Base-by-base conservation (phyloP, 2,797 vertebrate species). In the Helarctos malayanus region DNA sequence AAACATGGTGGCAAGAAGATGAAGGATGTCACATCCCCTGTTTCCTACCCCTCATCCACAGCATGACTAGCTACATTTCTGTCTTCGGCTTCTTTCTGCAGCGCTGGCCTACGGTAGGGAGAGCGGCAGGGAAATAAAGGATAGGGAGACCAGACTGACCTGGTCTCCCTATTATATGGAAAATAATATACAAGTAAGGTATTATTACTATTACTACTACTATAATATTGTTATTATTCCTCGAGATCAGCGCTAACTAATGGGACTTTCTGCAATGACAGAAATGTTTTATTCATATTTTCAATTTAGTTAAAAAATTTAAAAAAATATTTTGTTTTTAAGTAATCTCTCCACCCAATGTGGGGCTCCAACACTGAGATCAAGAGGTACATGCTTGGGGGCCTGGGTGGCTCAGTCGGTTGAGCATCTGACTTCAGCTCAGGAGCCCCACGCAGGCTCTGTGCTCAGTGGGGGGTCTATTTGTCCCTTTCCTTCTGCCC, bases 91-190 rank as follows among this genome's bases (percentile, higher is more conserved):
- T 91, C 93, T 97, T 86, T 82, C 63, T 47, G 2, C 23, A 89
- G 54, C 91, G 29, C 41, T 69, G 79, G 85, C 27, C n/a, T 57
- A 21, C 14, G 3, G 13, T 38, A 21, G 14, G 16, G 12, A 14
- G 6, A 78, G 2, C 16, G 16, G 4, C 14, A 23, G 63, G 54
- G 41, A 82, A 93, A 79, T 41, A 69, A 89, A 69, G 68, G 81
- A 8, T 21, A 23, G 7, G 45, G 41, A 68, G 47, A 32, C 18
- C 23, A 38, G 68, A 49, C 25, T 16, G 35, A 87, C n/a, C 12
- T 41, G 41, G 41, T 41, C 41, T 94, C 23, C n/a, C 19, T 88
- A 54, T 6, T 94, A 68, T 65, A 95, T 89, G 79, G 88, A 90
- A 96, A 94, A 83, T 49, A 73, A 78, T 45, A n/a, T 47, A 14